Conservation (phyloP, 1,140 invertebrate species). For the Pseudachorutes palmiensis region DNA sequence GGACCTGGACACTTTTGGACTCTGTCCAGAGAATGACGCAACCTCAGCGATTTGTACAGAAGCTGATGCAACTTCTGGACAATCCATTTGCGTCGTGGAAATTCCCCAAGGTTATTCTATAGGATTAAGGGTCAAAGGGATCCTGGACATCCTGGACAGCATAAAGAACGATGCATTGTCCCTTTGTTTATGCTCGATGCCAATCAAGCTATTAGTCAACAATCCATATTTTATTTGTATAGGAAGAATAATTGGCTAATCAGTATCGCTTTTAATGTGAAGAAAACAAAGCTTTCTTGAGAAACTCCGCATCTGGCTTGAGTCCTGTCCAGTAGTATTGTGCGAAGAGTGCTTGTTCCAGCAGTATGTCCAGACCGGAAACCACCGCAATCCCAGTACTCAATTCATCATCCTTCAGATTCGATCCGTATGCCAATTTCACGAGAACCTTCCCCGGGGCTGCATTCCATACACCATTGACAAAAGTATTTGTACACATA, state of each 20-base stretch:
- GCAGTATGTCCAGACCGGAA: not conserved
- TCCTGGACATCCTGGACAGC: not conserved
- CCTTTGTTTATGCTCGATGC: not conserved
- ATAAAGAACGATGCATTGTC: not conserved
- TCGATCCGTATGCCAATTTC: not conserved
- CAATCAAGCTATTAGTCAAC: not conserved
- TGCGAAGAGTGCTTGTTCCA: not conserved
- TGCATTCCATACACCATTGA: not conserved
- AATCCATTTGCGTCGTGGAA: not conserved
- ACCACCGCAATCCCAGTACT: not conserved
- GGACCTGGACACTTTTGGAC: too few relatives aligned
- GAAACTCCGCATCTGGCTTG: not conserved
- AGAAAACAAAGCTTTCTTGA: not conserved
- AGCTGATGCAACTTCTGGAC: constrained; percentile 12
- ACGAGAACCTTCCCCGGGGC: not conserved
- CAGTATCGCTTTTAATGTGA: not conserved
- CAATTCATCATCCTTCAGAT: not conserved
- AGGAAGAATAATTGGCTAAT: too few relatives aligned
- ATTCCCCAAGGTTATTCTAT: not conserved
- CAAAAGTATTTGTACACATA: not conserved
- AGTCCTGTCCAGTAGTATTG: not conserved
- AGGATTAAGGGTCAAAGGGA: not conserved
- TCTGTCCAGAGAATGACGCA: too few relatives aligned
- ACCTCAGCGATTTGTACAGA: constrained; percentile 9
- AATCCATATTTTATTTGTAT: too few relatives aligned